Conservation (phyloP, 1,140 invertebrate genomes). For the Drosophila leontia region DNA sequence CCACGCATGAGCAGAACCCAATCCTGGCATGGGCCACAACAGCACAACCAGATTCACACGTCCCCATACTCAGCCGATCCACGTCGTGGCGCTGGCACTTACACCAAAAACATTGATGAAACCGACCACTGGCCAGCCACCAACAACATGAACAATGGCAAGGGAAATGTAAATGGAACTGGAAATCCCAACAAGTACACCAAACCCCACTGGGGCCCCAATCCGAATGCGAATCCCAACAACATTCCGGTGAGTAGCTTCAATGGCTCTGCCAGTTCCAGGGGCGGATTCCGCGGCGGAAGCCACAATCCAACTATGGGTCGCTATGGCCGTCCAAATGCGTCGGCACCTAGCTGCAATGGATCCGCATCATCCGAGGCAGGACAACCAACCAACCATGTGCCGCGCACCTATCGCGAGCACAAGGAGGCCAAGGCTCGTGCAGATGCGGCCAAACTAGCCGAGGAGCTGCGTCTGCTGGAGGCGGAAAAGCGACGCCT, state of each 20-base stretch:
- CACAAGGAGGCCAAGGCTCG: conserved; percentile 62
- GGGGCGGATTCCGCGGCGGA: conserved; percentile 8
- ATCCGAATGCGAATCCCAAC: neutral
- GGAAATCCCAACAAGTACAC: neutral
- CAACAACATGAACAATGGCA: conserved; percentile 5
- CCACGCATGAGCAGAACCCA: conserved; percentile 7
- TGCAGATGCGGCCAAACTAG: conserved; percentile 31
- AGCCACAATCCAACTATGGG: neutral
- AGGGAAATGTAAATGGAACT: neutral
- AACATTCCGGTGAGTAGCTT: neutral
- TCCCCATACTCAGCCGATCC: conserved; percentile 1
- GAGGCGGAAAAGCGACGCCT: conserved; percentile 12
- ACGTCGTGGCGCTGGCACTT: neutral
- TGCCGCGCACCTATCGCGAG: conserved; percentile 59
- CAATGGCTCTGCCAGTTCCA: neutral
- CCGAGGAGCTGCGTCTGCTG: conserved; percentile 12
- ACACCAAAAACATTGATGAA: conserved; percentile 2
- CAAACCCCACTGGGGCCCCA: neutral
- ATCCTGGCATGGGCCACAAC: neutral
- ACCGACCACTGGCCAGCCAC: conserved; percentile 6
- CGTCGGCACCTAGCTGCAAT: neutral
- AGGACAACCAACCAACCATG: neutral
- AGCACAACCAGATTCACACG: conserved; percentile 1
- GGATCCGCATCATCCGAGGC: neutral
- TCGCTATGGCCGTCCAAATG: neutral